Base-by-base conservation (phyloP, 2,113 vertebrate species). In the Marmota flaviventris region DNA sequence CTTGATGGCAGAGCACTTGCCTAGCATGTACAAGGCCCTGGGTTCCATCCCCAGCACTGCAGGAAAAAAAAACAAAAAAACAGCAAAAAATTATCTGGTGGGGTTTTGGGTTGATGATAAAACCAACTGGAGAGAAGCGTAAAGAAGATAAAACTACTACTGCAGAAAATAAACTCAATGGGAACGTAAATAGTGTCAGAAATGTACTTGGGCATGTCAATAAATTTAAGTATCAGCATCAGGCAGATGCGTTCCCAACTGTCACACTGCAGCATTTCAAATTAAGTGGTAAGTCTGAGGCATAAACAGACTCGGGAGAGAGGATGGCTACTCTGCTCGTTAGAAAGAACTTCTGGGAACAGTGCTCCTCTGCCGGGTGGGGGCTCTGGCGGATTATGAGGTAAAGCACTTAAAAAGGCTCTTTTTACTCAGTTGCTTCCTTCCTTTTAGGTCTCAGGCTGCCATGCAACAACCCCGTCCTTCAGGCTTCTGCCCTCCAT, bases 111-210 rank as follows among this genome's bases (percentile, higher is more conserved):
- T 29, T 82, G 77, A 29, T 3, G 34, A 27, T 18, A 70, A 81
- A 61, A 85, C 67, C 27, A 53, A 89, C 5, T 32, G 27, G n/a
- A 58, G 69, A 45, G 42, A 90, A 85, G 76, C 6, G 34, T 37
- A 86, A 72, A 92, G 77, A 89, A 48, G 81, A 34, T 53, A 79
- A 93, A 86, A 82, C 70, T 70, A 56, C 69, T 27, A 42, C 16
- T 7, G 29, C 22, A 90, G 51, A 93, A 86, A 73, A 37, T 75
- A 42, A 81, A 45, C 63, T 48, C 20, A 29, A 39, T 17, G 63
- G 29, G 53, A 94, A 85, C 86, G 81, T 51, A 42, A 61, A 73
- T 25, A 56, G 45, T 70, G 65, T 88, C 32, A 39, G 58, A 63
- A 75, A 56, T 32, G 37, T 27, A 56, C 11, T 45, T 37, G 45